Conservation (phyloP, 2,888 invertebrate genomes). For the Pristionchus mayeri region DNA sequence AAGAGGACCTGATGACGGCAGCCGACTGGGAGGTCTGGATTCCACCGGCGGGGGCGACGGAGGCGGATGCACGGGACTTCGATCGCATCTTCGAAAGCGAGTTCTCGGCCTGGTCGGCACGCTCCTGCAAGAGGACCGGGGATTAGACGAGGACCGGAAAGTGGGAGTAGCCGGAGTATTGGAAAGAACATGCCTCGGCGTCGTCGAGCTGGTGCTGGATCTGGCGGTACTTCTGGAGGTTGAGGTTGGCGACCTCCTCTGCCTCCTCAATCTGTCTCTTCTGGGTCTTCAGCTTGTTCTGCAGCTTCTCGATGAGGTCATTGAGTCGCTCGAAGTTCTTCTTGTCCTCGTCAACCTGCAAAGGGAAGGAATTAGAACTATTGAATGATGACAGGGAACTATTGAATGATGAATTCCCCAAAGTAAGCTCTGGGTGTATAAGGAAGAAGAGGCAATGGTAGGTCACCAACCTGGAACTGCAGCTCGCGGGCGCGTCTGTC, state of each 20-base stretch:
- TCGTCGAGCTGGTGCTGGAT: slow-evolving; percentile 79
- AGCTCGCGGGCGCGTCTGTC: slow-evolving; percentile 79
- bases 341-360: slow-evolving; percentile 80
- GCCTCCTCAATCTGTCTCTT: slow-evolving; percentile 80
- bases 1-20: slow-evolving; percentile 71
- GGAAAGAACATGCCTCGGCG: slow-evolving; percentile 74
- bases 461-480: slow-evolving; percentile 74
- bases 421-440: too few species aligned
- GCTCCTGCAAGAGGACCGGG: slow-evolving; percentile 68
- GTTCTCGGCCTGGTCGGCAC: slow-evolving; percentile 79
- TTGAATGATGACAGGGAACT: too few species aligned
- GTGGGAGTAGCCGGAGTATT: not conserved
- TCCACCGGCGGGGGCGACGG: slow-evolving; percentile 55
- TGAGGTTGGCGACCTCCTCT: slow-evolving; percentile 78
- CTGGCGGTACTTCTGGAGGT: slow-evolving; percentile 80
- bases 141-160: not conserved
- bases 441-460: not conserved
- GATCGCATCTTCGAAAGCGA: slow-evolving; percentile 78
- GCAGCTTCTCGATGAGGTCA: slow-evolving; percentile 79
- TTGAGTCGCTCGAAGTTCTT: slow-evolving; percentile 79
- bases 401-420: too few species aligned
- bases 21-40: slow-evolving; percentile 72
- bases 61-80: slow-evolving; percentile 63
- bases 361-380: slow-evolving; percentile 64
- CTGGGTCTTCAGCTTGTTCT: slow-evolving; percentile 79